Evolutionary conservation across 1,140 invertebrate genomes (phyloP), one percentile per base, ranked within the genome.

Genomic region (Nasonia longicornis): DNA sequence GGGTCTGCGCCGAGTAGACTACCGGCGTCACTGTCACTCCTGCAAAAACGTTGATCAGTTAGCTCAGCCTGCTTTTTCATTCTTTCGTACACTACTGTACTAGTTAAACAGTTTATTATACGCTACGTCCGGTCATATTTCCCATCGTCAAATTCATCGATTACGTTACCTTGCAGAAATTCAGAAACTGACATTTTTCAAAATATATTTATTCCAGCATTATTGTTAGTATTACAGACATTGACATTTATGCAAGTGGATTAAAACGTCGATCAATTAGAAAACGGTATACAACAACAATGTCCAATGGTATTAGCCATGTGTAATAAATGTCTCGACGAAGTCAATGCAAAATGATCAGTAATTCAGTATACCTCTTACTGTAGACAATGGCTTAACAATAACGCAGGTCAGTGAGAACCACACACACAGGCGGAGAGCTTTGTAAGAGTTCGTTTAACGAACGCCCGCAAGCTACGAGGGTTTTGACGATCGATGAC

Each of bases 1-100:
- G 89, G 1, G 95, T 95, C 85, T 96, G 95, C 0, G 95, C 94
- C 14, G 95, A 95, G 88, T 96, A 96, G 58, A 96, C 95, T 77
- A 94, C 94, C 48, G 94, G 93, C 58, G 93, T 93, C 35, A 92
- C 93, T 80, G 92, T 91, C 72, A 92, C 92, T 87, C 93, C 93
- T 93, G 89, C 16, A 90, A 71, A 12, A 58, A 58, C 16, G 6
- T n/a, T n/a, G 4, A 3, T 58, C 1, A 2, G 52, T 58, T 58
- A 58, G 48, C 12, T 16, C 14, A 3, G 48, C 48, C 26, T 26
- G 45, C 12, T 20, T 20, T 16, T 58, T 14, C 2, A 58, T 20
- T 58, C 20, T 58, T 16, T 58, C 52, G 14, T n/a, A 3, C 16
- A n/a, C 20, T 58, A 20, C 7, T 58, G 16, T 7, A n/a, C 52